These are phyloP conservation scores for Ellobium chinense DNA, from an alignment of 2,888 invertebrate genomes.

Conservation along the genomic window DNA sequence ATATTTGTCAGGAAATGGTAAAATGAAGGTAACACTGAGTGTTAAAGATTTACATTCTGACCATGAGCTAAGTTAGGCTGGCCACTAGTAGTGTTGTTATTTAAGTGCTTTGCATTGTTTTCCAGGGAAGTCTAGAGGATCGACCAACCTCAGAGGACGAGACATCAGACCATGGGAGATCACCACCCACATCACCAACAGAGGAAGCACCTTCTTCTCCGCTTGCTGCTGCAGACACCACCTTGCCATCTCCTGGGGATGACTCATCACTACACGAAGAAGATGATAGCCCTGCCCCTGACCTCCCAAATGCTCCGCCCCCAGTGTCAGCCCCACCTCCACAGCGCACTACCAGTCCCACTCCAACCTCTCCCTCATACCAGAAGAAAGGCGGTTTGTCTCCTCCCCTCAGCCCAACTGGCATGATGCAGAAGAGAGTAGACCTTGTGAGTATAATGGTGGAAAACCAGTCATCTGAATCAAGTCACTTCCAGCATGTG, in stretches of 20 bases:
- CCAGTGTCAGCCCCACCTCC: constrained; percentile 49
- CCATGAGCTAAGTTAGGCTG: no score
- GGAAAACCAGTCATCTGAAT: no score
- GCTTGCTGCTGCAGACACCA: constrained; percentile 8
- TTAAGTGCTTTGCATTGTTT: background rate
- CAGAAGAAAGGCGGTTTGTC: constrained; percentile 63
- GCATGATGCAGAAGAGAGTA: constrained; percentile 58
- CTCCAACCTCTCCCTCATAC: constrained; percentile 53
- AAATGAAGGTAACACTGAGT: no score
- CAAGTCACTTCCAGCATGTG: no score
- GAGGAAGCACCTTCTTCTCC: background rate
- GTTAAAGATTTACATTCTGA: no score
- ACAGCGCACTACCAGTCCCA: background rate
- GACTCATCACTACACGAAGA: constrained; percentile 39
- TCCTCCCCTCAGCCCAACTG: constrained; percentile 62
- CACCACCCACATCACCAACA: constrained; percentile 33
- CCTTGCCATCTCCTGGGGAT: constrained; percentile 28
- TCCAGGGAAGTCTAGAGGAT: constrained; percentile 6
- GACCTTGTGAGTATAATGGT: constrained; percentile 53
- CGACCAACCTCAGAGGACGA: background rate
- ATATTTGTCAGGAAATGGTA: no score
- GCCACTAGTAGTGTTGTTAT: background rate
- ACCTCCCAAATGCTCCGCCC: constrained; percentile 50
- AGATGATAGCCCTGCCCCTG: constrained; percentile 54
- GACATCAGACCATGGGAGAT: background rate